These are phyloP conservation scores for Alosa alosa DNA, from an alignment of 2,113 vertebrate genomes.

Conservation along the genomic window DNA sequence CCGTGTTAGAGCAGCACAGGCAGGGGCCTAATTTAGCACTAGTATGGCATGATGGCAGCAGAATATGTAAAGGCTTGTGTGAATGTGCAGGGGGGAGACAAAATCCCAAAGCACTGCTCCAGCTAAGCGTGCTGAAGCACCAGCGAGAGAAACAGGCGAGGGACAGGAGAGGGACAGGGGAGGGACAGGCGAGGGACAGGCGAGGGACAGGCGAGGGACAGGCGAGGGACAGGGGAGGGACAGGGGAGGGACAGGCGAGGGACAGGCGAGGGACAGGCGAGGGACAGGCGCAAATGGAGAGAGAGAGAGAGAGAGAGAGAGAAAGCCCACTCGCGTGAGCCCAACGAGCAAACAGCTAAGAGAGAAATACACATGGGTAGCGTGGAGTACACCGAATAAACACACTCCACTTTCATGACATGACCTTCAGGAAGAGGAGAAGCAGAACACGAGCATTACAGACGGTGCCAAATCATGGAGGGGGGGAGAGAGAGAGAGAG, in stretches of 20 bases:
- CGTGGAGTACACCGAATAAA: neutral
- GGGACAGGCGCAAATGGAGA: too few relatives aligned
- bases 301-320: too few relatives aligned
- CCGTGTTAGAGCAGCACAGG: conserved; percentile 17
- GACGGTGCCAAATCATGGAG: neutral
- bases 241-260: conserved; percentile 13
- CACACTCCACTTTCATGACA: neutral
- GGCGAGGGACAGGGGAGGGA: neutral
- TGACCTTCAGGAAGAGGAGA: neutral
- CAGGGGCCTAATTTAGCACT: neutral
- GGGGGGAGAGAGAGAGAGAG: neutral
- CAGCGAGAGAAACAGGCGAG: neutral
- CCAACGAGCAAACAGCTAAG: neutral
- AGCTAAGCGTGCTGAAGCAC: neutral
- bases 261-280: neutral
- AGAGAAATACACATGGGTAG: neutral
- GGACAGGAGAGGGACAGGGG: conserved; percentile 2
- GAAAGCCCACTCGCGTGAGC: too few relatives aligned
- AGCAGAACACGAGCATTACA: neutral
- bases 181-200: neutral
- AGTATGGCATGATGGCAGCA: neutral
- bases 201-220: too few relatives aligned
- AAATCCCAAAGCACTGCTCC: neutral
- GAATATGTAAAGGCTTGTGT: neutral
- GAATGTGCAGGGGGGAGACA: neutral